Base-by-base conservation (phyloP, 2,797 vertebrate species). In the Ctenopoma kingsleyae region DNA sequence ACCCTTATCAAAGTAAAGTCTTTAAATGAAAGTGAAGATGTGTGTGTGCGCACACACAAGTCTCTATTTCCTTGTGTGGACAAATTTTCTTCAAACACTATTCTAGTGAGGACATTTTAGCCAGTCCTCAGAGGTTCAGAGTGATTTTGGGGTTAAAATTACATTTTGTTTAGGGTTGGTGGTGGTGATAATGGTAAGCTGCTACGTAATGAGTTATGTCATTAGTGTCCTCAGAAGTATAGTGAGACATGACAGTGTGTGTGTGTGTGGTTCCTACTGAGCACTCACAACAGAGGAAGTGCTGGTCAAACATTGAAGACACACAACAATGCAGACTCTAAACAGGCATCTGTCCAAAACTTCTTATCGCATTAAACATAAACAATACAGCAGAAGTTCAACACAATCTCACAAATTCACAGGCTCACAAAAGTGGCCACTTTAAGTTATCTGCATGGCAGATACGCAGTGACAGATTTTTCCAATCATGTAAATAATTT, bases 381-480 rank as follows among this genome's bases (percentile, higher is more conserved):
- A 19, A 11, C 17, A 69, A 36, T 54, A 50, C 13, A 22, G 2
- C 12, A 32, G 15, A 61, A 8, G 10, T 30, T 30, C 4, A 47
- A 55, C 19, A 50, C 67, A 70, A 74, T 74, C 41, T 25, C 30
- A 58, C 12, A 63, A 20, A 62, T 47, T 15, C 20, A 58, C 2
- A 15, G 55, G 25, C 51, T 68, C 23, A 57, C 11, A 71, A 76
- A 63, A 71, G 71, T 46, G 41, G 17, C 15, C 25, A 23, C 43
- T 71, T 57, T 6, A 41, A 32, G 20, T 63, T 25, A 62, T 82
- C 53, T 79, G 35, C 76, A 70, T 78, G 27, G 59, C 80, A 87
- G 76, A 82, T 67, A 55, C 32, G 20, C 23, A 75, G 49, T 55
- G 64, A 8, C 5, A 68, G 4, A 10, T 66, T 64, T 56, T 72